Evolutionary conservation across 1,140 invertebrate genomes (phyloP), one percentile per base, ranked within the genome.

Genomic region (Cydia amplana): DNA sequence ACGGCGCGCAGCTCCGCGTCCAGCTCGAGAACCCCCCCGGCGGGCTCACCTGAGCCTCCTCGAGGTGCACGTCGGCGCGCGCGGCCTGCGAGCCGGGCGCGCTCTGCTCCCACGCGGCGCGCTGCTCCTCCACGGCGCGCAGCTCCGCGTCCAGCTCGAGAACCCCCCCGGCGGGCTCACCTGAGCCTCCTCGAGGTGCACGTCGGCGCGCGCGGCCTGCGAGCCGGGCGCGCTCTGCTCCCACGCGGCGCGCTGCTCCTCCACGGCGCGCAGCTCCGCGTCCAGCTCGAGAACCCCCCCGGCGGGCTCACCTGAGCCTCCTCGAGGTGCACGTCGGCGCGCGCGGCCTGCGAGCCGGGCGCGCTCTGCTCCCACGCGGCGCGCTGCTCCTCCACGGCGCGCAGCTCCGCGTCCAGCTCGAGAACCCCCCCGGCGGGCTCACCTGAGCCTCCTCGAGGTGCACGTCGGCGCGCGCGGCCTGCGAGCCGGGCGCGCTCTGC

Each of bases 31-130:
- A 25, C n/a, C n/a, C n/a, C n/a, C n/a, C n/a, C 1, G 25, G 1
- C 3, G 3, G 32, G 5, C 95, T 94, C 78, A 99, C 98, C 89
- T 99, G 97, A 64, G 97, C 96, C 88, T 46, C 10, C 10, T 14
- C 98, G 16, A 99, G 94, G 77, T 98, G 97, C 10, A 99, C 97
- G 87, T 98, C 97, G 82, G 97, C 94, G 14, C 98, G 97, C 82
- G 98, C 96, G 18, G 95, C 95, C 83, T 98, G 96, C 7, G 98
- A 97, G 25, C 96, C 96, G 46, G 96, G 95, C 63, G 98, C 96
- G 72, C 96, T 94, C 73, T 96, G 95, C 93, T 99, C 98, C 93
- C 97, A 99, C 77, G 96, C 95, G 16, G 95, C 94, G 87, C 97
- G 96, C 65, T 96, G 94, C 25, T 25, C 25, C 85, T 99, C 97